phyloP scores from a whole-genome alignment of 2,888 invertebrate genomes.

The Ditula angustiorana region DNA sequence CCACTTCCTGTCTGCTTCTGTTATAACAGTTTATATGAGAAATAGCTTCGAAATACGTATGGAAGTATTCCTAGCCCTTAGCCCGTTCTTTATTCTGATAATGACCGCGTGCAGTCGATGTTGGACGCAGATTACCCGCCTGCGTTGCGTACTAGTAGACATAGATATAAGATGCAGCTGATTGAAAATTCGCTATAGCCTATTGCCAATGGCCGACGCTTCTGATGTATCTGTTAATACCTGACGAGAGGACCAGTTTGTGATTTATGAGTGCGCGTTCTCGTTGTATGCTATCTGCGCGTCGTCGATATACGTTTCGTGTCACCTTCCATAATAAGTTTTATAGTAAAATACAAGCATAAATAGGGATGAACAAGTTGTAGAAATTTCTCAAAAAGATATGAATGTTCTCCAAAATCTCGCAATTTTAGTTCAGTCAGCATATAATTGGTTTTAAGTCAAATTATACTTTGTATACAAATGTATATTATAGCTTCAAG shows the following conservation, averaged over 20 bases:
- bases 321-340: neutral
- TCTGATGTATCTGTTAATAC: conserved; percentile 51
- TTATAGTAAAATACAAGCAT: neutral
- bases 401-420: no score
- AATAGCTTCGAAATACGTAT: conserved; percentile 15
- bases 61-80: conserved; percentile 13
- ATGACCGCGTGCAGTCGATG: conserved; percentile 45
- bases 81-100: conserved; percentile 45
- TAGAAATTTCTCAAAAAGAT: no score
- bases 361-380: no score
- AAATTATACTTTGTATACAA: no score
- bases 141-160: conserved; percentile 52
- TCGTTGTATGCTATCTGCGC: neutral
- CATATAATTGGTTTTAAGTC: no score
- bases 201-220: conserved; percentile 46
- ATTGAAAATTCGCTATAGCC: conserved; percentile 59
- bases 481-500: no score
- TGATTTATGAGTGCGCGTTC: conserved; percentile 46
- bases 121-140: conserved; percentile 57
- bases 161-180: conserved; percentile 59
- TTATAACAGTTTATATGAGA: no score
- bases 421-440: no score
- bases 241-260: conserved; percentile 43
- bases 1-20: neutral
- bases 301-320: neutral